A percentile compares a stretch with the other conserved stretches of the same genome.
These are phyloP conservation scores for Drosophila navojoa DNA, from an alignment of 1,140 invertebrate genomes.

Conservation along the genomic window DNA sequence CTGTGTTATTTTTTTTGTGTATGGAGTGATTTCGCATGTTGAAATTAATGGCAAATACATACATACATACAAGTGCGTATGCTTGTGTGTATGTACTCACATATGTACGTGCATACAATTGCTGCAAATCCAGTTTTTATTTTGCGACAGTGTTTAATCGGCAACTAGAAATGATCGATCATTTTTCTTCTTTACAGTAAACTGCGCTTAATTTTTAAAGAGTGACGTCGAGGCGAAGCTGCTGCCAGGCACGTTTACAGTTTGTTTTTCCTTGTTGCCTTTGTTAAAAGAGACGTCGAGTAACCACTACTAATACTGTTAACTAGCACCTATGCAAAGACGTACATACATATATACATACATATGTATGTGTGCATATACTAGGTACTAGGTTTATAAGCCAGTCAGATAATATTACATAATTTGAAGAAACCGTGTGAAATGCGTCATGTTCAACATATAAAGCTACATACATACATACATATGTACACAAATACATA, in stretches of 20 bases:
- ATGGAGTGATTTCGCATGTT: slow-evolving; percentile 31
- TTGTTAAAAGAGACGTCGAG: slow-evolving; percentile 32
- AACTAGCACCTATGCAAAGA: too few relatives aligned
- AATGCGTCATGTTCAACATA: slow-evolving; percentile 53
- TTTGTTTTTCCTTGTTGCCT: slow-evolving; percentile 15
- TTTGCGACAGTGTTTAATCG: slow-evolving; percentile 41
- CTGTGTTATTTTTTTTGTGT: background rate
- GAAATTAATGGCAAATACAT: slow-evolving; percentile 24
- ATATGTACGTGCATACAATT: background rate
- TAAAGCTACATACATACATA: slow-evolving; percentile 2
- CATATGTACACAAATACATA: background rate
- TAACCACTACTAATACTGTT: slow-evolving; percentile 41
- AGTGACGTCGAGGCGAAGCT: slow-evolving; percentile 29
- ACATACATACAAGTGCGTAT: background rate
- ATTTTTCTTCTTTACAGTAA: slow-evolving; percentile 32
- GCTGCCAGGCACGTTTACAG: slow-evolving; percentile 56
- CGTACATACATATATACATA: background rate
- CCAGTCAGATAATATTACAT: slow-evolving; percentile 50
- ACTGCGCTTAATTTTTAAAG: slow-evolving; percentile 5
- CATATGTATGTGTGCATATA: background rate
- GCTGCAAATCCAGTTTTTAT: slow-evolving; percentile 47
- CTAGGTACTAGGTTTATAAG: background rate
- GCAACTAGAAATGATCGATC: slow-evolving; percentile 23
- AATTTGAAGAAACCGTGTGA: slow-evolving; percentile 50
- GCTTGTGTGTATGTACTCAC: background rate